Conservation (phyloP, 2,888 invertebrate genomes). For the Autographa pulchrina region DNA sequence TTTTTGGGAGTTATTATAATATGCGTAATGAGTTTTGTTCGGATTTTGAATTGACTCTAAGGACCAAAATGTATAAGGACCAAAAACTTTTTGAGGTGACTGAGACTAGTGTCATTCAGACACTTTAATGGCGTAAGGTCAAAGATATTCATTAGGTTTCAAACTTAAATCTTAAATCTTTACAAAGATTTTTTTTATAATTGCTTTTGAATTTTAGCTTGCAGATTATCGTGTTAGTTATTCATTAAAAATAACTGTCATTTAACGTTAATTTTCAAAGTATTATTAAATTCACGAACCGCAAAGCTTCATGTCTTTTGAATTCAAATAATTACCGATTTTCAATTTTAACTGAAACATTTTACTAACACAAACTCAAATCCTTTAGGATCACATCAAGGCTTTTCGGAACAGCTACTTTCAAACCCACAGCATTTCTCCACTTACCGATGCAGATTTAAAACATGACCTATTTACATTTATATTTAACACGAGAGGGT, state of each 20-base stretch:
- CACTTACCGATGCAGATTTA: background rate
- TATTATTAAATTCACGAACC: too few species aligned
- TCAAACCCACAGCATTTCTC: background rate
- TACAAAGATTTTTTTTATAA: too few species aligned
- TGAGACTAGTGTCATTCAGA: background rate
- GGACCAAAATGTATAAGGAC: background rate
- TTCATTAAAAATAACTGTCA: too few species aligned
- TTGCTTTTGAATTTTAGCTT: too few species aligned
- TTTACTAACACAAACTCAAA: background rate
- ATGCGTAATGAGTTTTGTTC: conserved; percentile 48
- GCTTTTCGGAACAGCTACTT: background rate
- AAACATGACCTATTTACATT: conserved; percentile 4
- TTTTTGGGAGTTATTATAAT: conserved; percentile 24
- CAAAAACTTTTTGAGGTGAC: background rate
- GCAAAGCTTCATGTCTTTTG: too few species aligned
- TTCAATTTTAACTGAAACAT: too few species aligned
- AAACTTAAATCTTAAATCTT: too few species aligned
- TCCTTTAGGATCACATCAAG: background rate
- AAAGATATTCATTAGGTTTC: too few species aligned
- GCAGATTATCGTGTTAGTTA: too few species aligned
- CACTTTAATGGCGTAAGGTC: too few species aligned
- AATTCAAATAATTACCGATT: too few species aligned
- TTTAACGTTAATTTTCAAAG: too few species aligned
- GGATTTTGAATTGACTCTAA: conserved; percentile 19
- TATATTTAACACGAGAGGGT: background rate